These are phyloP conservation scores for Sesia apiformis DNA, from an alignment of 2,888 invertebrate genomes.

Conservation along the genomic window DNA sequence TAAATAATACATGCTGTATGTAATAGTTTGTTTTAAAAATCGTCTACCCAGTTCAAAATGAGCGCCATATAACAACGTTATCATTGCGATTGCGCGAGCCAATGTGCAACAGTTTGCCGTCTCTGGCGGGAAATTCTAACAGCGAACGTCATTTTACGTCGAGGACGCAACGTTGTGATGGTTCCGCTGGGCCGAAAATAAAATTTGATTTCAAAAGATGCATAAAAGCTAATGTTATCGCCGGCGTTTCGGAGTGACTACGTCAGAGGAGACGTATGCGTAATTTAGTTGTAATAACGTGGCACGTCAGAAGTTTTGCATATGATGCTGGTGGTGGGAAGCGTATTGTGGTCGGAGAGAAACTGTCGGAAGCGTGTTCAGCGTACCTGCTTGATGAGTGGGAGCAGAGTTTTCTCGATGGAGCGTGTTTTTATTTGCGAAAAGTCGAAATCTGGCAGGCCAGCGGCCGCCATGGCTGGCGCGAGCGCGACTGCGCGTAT, in stretches of 20 bases:
- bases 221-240: slow-evolving; percentile 47
- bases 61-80: slow-evolving; percentile 21
- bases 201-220: slow-evolving; percentile 43
- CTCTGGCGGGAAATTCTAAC: slow-evolving; percentile 60
- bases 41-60: slow-evolving; percentile 27
- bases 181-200: slow-evolving; percentile 50
- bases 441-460: slow-evolving; percentile 72
- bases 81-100: slow-evolving; percentile 44
- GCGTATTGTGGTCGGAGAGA: not conserved
- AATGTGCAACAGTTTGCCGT: slow-evolving; percentile 62
- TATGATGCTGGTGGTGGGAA: slow-evolving; percentile 5
- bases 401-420: slow-evolving; percentile 94
- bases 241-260: slow-evolving; percentile 30
- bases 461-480: slow-evolving; percentile 77
- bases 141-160: slow-evolving; percentile 36
- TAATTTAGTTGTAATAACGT: slow-evolving; percentile 18
- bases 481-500: slow-evolving; percentile 62
- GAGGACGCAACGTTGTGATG: slow-evolving; percentile 25
- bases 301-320: slow-evolving; percentile 10
- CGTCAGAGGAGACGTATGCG: slow-evolving; percentile 47
- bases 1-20: not conserved
- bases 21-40: not conserved
- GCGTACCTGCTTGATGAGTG: slow-evolving; percentile 94
- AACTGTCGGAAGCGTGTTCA: slow-evolving; percentile 24
- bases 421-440: slow-evolving; percentile 94